These are phyloP conservation scores for Branchellion lobata DNA, from an alignment of 2,888 invertebrate species.

Conservation along the genomic window DNA sequence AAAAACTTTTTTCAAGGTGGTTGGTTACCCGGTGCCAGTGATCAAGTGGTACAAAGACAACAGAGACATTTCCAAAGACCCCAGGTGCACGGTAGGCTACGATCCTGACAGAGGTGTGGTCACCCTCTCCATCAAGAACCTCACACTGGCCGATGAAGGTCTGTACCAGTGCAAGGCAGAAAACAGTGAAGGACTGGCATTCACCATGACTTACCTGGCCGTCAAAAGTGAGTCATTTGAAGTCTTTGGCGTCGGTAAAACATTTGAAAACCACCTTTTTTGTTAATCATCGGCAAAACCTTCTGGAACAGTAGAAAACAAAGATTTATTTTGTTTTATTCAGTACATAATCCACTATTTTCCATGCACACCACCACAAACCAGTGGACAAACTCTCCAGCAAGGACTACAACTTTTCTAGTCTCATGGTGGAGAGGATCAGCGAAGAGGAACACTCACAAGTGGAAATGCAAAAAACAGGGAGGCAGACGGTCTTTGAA, in stretches of 20 bases:
- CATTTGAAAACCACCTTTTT: neutral
- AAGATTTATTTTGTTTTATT: neutral
- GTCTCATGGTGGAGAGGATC: constrained; percentile 47
- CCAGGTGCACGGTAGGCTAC: constrained; percentile 56
- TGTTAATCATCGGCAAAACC: neutral
- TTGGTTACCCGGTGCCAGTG: constrained; percentile 59
- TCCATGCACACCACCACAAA: too few species aligned
- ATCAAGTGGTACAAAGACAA: constrained; percentile 62
- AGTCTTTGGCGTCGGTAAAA: neutral
- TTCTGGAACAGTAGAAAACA: neutral
- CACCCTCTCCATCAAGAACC: constrained; percentile 57
- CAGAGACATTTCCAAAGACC: constrained; percentile 57
- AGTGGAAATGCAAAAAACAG: constrained; percentile 47
- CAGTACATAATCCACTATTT: neutral
- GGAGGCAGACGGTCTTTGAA: constrained; percentile 46
- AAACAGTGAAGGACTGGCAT: constrained; percentile 60
- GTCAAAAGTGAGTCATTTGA: constrained; percentile 57
- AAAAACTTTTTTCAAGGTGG: constrained; percentile 52
- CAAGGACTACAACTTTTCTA: constrained; percentile 41
- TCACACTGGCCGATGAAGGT: constrained; percentile 58
- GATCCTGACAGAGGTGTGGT: constrained; percentile 55
- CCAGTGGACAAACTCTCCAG: constrained; percentile 41
- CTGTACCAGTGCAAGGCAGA: constrained; percentile 60
- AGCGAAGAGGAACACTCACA: constrained; percentile 49
- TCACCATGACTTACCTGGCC: constrained; percentile 59